Evolutionary conservation across 92 coral and sea anemone genomes (phyloP), one percentile per base, ranked within the genome.

Genomic region (Umimayanthus kanabou): DNA sequence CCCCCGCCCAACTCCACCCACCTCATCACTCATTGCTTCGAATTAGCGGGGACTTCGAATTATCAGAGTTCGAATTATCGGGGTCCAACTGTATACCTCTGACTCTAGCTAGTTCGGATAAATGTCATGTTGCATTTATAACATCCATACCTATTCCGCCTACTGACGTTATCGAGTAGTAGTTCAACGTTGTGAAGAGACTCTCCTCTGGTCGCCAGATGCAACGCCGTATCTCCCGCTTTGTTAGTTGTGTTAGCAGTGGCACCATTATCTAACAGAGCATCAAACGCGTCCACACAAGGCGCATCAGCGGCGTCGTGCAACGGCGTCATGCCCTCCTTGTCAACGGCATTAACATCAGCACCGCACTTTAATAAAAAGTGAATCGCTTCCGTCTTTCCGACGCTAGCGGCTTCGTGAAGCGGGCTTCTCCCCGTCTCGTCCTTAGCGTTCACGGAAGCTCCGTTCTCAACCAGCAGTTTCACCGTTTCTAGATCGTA

Each of bases 301-400:
- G 85, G 85, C 50, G 85, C 73, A 61, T 80, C 85, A 29, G 85
- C 85, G 7, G 85, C 85, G 30, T 80, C 85, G 53, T 55, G 85
- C 47, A 80, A 37, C 11, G 85, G 73, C 33, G 85, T 80, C 85
- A 80, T 80, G 28, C 85, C 85, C 4, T 80, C 72, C 85, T 58
- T 39, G 50, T 80, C 85, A 55, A 30, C 85, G 8, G 73, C 85
- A 57, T 80, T n/a, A 33, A 80, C 55, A 58, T 80, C 67, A 0
- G 85, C 85, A 15, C 85, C 85, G 22, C 55, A 55, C 50, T 61
- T 18, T 39, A 80, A 55, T 11, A 80, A 80, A 58, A 16, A 80
- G 7, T 18, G 53, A 23, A 80, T 29, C 18, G 85, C 58, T 61
- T 57, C 85, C 25, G 73, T 80, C 73, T 80, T 80, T 7, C 85